Evolutionary conservation across 2,113 vertebrate species (phyloP).

Genomic region (Pagrus major): DNA sequence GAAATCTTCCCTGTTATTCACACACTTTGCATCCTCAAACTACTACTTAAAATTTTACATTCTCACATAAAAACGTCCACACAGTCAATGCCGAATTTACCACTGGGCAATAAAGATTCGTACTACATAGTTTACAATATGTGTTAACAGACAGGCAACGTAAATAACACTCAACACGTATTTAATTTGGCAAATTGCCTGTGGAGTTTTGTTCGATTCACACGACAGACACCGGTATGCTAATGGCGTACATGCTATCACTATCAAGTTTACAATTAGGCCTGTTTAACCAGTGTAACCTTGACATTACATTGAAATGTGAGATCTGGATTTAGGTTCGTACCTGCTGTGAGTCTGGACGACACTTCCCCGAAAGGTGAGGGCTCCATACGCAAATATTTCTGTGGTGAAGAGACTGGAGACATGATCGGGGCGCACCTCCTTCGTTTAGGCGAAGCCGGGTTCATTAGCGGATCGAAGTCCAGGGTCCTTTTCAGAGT

Average conservation of each 20-base stretch:
- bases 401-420: constrained; percentile 92
- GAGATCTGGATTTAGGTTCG: neutral
- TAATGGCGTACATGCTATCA: neutral
- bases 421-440: constrained; percentile 90
- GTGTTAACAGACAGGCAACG: rapidly evolving
- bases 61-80: rapidly evolving
- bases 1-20: neutral
- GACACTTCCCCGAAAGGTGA: constrained; percentile 96
- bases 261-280: rapidly evolving
- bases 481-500: constrained; percentile 97
- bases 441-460: constrained; percentile 91
- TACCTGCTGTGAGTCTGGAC: constrained; percentile 93
- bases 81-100: neutral
- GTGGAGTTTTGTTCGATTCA: neutral
- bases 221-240: neutral
- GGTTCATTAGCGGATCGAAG: constrained; percentile 94
- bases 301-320: neutral
- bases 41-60: neutral
- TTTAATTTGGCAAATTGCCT: neutral
- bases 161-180: neutral
- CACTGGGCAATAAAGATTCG: neutral
- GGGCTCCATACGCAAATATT: constrained; percentile 95
- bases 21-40: neutral
- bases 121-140: rapidly evolving
- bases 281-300: neutral